Conservation (phyloP, 2,888 invertebrate genomes). For the Luffia ferchaultella region DNA sequence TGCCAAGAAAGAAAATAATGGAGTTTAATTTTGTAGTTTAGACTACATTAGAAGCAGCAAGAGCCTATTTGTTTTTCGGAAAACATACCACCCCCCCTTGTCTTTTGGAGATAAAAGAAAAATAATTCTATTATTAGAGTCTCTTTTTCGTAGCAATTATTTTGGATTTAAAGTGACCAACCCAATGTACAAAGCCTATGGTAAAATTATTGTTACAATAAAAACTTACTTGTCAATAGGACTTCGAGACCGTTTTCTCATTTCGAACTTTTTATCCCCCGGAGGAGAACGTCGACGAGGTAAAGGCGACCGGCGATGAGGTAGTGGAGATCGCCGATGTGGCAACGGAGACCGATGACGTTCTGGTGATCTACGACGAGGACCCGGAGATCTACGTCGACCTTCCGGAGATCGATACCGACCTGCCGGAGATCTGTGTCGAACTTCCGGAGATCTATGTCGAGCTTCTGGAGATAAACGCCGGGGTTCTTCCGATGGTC, state of each 20-base stretch:
- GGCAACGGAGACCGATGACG: constrained; percentile 10
- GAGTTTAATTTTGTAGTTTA: no score
- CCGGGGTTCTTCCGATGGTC: constrained; percentile 13
- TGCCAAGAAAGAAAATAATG: no score
- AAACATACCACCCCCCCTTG: no score
- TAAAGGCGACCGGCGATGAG: constrained; percentile 10
- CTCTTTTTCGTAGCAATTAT: no score
- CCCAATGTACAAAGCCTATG: no score
- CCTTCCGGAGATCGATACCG: constrained; percentile 3
- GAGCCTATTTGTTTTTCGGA: no score
- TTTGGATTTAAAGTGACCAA: no score
- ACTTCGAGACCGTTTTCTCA: no score
- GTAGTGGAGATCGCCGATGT: constrained; percentile 10
- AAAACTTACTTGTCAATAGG: neutral
- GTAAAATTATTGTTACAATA: neutral
- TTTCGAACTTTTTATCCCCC: no score
- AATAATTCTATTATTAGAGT: no score
- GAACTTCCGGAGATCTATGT: constrained; percentile 5
- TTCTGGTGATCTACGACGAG: neutral
- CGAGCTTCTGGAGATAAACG: constrained; percentile 10
- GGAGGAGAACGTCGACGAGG: constrained; percentile 1
- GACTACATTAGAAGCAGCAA: no score
- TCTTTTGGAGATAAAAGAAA: no score
- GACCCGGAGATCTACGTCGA: constrained; percentile 9
- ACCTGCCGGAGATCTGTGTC: constrained; percentile 10